These are phyloP conservation scores for Rafetus swinhoei DNA, from an alignment of 2,113 vertebrate species.

Conservation along the genomic window DNA sequence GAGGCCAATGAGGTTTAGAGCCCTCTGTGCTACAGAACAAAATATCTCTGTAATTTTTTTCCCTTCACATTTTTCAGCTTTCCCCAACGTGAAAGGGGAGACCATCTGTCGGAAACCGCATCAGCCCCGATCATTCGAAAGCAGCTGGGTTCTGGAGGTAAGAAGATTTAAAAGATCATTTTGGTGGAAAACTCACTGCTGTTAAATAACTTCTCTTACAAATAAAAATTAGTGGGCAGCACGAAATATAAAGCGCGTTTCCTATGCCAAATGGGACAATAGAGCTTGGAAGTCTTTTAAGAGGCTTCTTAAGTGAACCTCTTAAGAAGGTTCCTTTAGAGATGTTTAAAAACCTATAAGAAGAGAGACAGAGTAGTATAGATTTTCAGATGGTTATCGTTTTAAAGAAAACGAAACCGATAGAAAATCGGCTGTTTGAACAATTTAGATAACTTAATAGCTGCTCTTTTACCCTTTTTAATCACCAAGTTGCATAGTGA, in stretches of 20 bases:
- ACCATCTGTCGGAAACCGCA: conserved; percentile 77
- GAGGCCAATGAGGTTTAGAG: conserved; percentile 84
- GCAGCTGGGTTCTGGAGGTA: conserved; percentile 78
- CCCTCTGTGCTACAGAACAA: conserved; percentile 70
- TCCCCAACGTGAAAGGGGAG: conserved; percentile 79
- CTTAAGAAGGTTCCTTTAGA: neutral
- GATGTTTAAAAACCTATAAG: neutral
- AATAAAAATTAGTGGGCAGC: neutral
- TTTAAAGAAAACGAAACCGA: neutral
- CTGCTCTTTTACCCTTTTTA: neutral
- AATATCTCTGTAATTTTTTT: conserved; percentile 78
- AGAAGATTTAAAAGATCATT: conserved; percentile 63
- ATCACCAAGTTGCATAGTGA: neutral
- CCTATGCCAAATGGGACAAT: neutral
- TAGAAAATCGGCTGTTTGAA: rapidly evolving
- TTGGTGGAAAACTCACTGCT: conserved; percentile 38
- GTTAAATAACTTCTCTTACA: neutral
- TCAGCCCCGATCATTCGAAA: conserved; percentile 68
- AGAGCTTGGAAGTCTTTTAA: conserved; percentile 18
- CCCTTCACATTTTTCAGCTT: conserved; percentile 80
- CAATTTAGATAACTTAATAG: rapidly evolving
- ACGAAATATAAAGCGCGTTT: rapidly evolving
- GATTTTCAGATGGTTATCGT: neutral
- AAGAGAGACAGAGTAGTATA: neutral
- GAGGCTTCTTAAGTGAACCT: neutral